Base-by-base conservation (phyloP, 1,140 invertebrate genomes). In the Neuroterus valhalla region DNA sequence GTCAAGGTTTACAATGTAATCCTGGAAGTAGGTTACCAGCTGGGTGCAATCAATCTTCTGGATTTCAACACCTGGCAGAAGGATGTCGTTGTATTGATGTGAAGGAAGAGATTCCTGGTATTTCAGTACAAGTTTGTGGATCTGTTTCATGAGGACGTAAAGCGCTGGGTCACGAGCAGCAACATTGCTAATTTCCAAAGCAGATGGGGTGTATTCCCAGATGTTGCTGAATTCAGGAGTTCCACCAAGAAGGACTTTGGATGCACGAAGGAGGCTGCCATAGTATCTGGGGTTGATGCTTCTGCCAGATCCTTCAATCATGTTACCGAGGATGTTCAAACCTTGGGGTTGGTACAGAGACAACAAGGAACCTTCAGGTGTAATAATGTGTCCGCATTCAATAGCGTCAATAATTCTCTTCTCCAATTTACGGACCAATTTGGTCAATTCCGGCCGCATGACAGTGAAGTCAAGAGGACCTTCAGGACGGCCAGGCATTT, bases 11-110 rank as follows among this genome's bases (percentile, higher is more conserved):
- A 92, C 82, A 72, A 91, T 88, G 67, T 84, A 91, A 46, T 93
- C 78, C 66, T 92, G 91, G 82, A 93, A 93, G 88, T 91, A 92
- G 6, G 93, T 93, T 4, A 92, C 84, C 2, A 94, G 85, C 71
- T 92, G 90, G 71, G 92, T 91, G 67, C 93, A 91, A 4, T 91
- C 88, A 10, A 95, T 92, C 26, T 90, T 91, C 72, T 94, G 88
- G 55, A 95, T 93, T 4, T 86, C 85, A 21, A 95, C 93, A 21
- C 92, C 92, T 14, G 92, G 91, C 48, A 93, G 88, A 15, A 87
- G 81, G 2, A 95, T 86, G 80, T 94, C 92, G 75, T 93, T 91
- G 72, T 90, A 89, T 70, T 91, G 92, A 84, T 94, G 94, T 21
- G 92, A 89, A 14, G 91, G 90, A 1, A 94, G 86, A 67, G 91